These are phyloP conservation scores for Lycaena phlaeas DNA, from an alignment of 2,888 invertebrate genomes.

Conservation along the genomic window DNA sequence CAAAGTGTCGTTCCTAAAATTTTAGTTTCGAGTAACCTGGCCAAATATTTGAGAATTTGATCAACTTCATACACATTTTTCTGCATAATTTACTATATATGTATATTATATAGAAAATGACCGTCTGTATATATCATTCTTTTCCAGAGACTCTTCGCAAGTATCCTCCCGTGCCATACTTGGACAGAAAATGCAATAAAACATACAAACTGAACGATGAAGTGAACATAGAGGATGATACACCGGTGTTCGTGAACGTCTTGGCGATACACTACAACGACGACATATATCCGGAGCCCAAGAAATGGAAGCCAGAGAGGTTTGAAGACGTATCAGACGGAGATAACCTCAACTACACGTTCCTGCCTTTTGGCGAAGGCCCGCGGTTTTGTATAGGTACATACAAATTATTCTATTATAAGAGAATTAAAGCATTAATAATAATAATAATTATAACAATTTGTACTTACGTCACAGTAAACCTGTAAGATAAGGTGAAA, in stretches of 20 bases:
- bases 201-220: constrained; percentile 36
- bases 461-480: too few species aligned
- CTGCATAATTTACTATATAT: too few species aligned
- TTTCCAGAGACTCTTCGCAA: constrained; percentile 47
- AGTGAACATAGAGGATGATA: constrained; percentile 36
- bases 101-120: too few species aligned
- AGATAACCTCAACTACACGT: constrained; percentile 39
- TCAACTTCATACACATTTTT: too few species aligned
- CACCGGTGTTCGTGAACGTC: constrained; percentile 44
- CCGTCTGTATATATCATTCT: constrained; percentile 7
- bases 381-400: constrained; percentile 39
- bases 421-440: too few species aligned
- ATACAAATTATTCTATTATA: too few species aligned
- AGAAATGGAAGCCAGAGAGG: constrained; percentile 44
- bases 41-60: too few species aligned
- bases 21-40: too few species aligned
- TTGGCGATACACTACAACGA: constrained; percentile 41
- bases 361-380: constrained; percentile 51
- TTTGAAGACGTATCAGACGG: constrained; percentile 30
- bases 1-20: too few species aligned
- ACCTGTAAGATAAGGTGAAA: too few species aligned
- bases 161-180: constrained; percentile 34
- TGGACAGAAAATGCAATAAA: constrained; percentile 40
- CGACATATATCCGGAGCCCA: constrained; percentile 37
- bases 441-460: too few species aligned